Base-by-base conservation (phyloP, 35 echinoderm and acorn worm species). In the Amphiura filiformis region DNA sequence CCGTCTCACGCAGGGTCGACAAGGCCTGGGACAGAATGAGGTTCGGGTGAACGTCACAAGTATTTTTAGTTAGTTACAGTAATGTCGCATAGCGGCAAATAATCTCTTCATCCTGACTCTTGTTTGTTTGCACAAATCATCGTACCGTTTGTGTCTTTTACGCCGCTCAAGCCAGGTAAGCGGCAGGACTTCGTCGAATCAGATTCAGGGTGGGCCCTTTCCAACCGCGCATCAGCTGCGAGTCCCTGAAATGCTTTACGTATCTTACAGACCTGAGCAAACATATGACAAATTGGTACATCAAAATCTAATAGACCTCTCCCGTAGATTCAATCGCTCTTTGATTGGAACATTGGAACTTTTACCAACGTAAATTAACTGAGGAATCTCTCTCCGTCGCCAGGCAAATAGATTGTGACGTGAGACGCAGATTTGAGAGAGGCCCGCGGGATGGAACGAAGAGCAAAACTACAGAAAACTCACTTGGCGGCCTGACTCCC, bases 251-350 rank as follows among this genome's bases (percentile, higher is more conserved):
- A 32, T 33, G 39, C 40, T 26, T 39, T 39, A 83, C 81, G n/a
- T 34, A 39, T 83, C 81, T 44, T 47, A 83, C 38, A 83, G 81
- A 32, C 40, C 81, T 83, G 81, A 31, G 44, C 81, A 83, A 83
- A 83, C 81, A 83, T 34, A 83, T 83, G 81, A 83, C 81, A 83
- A 83, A 83, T 83, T 83, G 81, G 81, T 83, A 83, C 81, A 83
- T 83, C 81, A 83, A 83, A 57, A 83, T 83, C 49, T 83, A 83
- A 83, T 83, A 83, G 81, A 83, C 81, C 81, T 49, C 81, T 83
- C 81, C 79, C 39, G 40, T 47, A 47, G 39, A 49, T 31, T 47
- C 81, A 83, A 83, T 83, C 81, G 81, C 81, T 47, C 39, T 83
- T 83, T 83, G 81, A 83, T 49, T 83, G 38, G 34, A 77, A 38